Evolutionary conservation across 1,140 invertebrate species (phyloP), one percentile per base, ranked within the genome.

Genomic region (Brevipalpus yothersi): DNA sequence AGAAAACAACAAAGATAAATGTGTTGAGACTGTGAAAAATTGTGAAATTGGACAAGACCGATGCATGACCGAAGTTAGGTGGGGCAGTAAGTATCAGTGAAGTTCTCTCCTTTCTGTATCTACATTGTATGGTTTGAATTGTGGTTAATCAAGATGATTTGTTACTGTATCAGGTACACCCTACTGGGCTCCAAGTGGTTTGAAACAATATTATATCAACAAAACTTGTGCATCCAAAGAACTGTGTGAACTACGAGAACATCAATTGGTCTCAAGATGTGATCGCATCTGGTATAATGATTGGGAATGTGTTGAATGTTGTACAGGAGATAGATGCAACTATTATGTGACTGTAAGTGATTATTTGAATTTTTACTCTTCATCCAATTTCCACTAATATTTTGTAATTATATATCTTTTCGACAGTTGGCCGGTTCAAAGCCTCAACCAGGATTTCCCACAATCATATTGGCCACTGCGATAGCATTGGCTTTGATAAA

Each of bases 281-380:
- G 88, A 88, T 19, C 80, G 92, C 68, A 88, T 97, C 67, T 95
- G 89, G 88, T 98, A 94, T 67, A 81, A 90, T 68, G 92, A 97
- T 73, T 97, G 92, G 93, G 80, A 82, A 62, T 97, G 92, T 75
- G 84, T 84, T 0, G 91, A 96, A 71, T 98, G 92, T 72, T 98
- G 92, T 71, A 81, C 83, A 67, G 93, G 92, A 51, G 92, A 97
- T 72, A 76, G 87, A 60, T 98, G 92, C 71, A 97, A 96, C 71
- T 96, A 90, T 71, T 97, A 84, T 71, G 81, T 93, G 31, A 89
- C 94, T 68, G 91, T 96, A 76, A 86, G 40, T 41, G n/a, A n/a
- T n/a, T n/a, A 55, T 41, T 55, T 5, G 31, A 31, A 31, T 31
- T 31, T 2, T 31, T 5, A 47, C 45, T n/a, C 2, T 47, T n/a